Evolutionary conservation across 2,797 vertebrate genomes (phyloP).

Genomic region (Rhinella marina): DNA sequence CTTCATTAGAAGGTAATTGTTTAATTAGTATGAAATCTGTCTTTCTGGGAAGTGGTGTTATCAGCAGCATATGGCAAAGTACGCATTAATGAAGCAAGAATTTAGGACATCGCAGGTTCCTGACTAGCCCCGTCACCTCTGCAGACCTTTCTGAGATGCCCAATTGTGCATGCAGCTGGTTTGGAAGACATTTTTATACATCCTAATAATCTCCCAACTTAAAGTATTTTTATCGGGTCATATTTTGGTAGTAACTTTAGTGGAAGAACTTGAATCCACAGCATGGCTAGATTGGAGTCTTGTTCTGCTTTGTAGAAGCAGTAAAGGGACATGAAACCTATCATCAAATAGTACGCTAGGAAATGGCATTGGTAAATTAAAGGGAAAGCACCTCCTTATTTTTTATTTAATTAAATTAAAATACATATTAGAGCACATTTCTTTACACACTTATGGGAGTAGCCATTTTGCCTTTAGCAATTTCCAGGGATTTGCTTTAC

Average conservation of each 20-base stretch:
- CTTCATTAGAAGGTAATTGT: constrained; percentile 62
- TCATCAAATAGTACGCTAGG: background rate
- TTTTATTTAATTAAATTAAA: background rate
- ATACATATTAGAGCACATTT: background rate
- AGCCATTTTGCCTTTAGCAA: background rate
- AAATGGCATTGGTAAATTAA: background rate
- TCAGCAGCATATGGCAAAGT: constrained; percentile 61
- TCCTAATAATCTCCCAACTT: constrained; percentile 21
- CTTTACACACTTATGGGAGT: background rate
- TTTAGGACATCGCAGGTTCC: constrained; percentile 56
- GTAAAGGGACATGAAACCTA: background rate
- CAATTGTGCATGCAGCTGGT: constrained; percentile 32
- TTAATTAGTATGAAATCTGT: constrained; percentile 63
- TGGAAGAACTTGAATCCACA: background rate
- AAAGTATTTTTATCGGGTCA: constrained; percentile 35
- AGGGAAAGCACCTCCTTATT: background rate
- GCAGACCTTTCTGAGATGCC: constrained; percentile 42
- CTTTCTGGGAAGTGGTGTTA: constrained; percentile 60
- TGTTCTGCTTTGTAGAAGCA: background rate
- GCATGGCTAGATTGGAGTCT: background rate
- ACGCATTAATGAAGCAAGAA: constrained; percentile 60
- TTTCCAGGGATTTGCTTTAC: too few species aligned
- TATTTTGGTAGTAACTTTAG: background rate
- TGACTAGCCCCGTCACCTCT: constrained; percentile 46
- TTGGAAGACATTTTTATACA: constrained; percentile 10